Percentiles rank a stretch among this genome's conserved stretches.
These are phyloP conservation scores for Ammospiza caudacuta DNA, from an alignment of 2,113 vertebrate genomes.

Conservation along the genomic window DNA sequence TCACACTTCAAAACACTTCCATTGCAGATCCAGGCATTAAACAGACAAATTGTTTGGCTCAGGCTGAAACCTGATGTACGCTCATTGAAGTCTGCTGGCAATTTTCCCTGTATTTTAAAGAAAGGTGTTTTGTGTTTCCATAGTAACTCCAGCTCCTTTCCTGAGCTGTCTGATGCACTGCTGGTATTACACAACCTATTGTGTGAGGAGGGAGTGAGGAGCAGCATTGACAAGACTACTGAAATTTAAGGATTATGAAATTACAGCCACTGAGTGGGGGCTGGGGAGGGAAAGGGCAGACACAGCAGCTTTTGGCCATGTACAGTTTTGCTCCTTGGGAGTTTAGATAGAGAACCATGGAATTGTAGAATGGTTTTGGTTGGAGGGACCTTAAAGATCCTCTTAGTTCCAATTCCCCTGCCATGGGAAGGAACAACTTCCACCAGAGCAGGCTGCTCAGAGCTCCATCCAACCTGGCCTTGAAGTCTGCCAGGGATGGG, in stretches of 20 bases:
- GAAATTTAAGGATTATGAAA: background rate
- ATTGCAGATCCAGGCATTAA: background rate
- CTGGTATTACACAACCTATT: background rate
- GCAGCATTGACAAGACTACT: background rate
- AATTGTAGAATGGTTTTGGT: background rate
- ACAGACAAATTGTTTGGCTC: background rate
- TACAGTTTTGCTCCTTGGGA: fast-evolving
- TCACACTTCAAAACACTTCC: constrained; percentile 6
- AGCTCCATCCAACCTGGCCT: background rate
- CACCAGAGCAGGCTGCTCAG: background rate
- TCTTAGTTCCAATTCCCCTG: background rate
- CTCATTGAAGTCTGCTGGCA: background rate
- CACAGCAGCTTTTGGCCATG: background rate
- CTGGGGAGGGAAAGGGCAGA: background rate
- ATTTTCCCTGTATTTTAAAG: background rate
- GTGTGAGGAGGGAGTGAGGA: background rate
- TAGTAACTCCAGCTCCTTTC: constrained; percentile 1
- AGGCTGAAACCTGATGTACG: background rate
- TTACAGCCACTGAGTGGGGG: background rate
- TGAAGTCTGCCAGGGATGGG: background rate
- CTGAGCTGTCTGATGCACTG: background rate
- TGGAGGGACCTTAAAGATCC: background rate
- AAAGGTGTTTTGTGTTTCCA: constrained; percentile 21
- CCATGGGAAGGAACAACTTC: background rate
- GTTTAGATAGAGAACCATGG: background rate